phyloP scores from a whole-genome alignment of 2,888 invertebrate species.

The Eledone cirrhosa region DNA sequence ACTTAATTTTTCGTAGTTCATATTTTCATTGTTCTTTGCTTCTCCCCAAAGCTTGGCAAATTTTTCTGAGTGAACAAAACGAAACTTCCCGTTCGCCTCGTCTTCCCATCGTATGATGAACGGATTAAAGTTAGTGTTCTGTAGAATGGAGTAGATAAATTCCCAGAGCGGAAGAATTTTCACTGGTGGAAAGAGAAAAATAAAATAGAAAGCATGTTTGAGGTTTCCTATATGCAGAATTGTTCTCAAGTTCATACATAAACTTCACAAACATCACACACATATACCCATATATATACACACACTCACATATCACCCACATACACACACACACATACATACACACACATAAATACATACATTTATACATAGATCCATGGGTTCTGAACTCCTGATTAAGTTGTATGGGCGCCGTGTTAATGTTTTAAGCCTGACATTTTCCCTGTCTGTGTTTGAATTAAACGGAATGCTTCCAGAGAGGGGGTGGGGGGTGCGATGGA shows the following conservation, averaged over 20 bases:
- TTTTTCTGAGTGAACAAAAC: conserved; percentile 85
- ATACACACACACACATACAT: not conserved
- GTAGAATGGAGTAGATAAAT: conserved; percentile 82
- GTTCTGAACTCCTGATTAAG: no score
- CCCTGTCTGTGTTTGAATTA: no score
- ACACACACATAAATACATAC: not conserved
- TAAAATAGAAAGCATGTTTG: not conserved
- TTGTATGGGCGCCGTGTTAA: no score
- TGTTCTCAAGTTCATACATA: no score
- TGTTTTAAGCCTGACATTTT: no score
- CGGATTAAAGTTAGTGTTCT: conserved; percentile 80
- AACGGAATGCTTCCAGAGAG: no score
- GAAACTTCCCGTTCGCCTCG: conserved; percentile 81
- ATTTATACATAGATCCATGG: not conserved
- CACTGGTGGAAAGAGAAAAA: conserved; percentile 33
- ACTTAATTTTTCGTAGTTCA: conserved; percentile 92
- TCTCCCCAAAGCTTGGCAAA: conserved; percentile 88
- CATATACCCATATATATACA: not conserved
- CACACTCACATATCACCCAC: not conserved
- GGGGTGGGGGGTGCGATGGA: no score
- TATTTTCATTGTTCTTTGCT: conserved; percentile 83
- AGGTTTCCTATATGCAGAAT: no score
- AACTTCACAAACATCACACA: not conserved
- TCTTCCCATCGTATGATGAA: conserved; percentile 88
- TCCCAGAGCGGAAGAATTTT: conserved; percentile 75